phyloP scores from a whole-genome alignment of 2,797 vertebrate genomes.

The Ctenopoma multispine region DNA sequence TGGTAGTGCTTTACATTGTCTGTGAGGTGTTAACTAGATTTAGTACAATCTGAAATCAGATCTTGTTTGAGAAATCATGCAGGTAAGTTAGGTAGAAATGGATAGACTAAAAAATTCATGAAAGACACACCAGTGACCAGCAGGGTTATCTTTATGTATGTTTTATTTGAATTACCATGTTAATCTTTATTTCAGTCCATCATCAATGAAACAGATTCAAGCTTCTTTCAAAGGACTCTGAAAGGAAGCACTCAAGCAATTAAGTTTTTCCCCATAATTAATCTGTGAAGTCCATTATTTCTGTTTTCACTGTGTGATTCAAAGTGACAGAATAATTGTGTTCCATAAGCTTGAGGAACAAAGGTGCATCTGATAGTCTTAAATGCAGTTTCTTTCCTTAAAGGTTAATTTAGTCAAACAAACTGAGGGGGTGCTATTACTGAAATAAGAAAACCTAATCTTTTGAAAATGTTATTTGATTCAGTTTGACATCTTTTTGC shows the following conservation, averaged over 20 bases:
- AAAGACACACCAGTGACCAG: background rate
- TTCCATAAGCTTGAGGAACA: slow-evolving; percentile 38
- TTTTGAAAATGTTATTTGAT: background rate
- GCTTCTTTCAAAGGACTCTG: slow-evolving; percentile 44
- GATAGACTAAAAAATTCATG: background rate
- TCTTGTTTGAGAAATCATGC: background rate
- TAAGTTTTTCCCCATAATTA: slow-evolving; percentile 58
- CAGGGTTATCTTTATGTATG: background rate
- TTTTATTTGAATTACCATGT: slow-evolving; percentile 31
- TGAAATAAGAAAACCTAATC: background rate
- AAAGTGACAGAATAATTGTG: slow-evolving; percentile 38
- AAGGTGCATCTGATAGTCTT: slow-evolving; percentile 36
- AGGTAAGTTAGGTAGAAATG: background rate
- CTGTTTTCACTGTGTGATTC: slow-evolving; percentile 43
- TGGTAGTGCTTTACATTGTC: background rate
- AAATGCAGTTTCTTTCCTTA: slow-evolving; percentile 17
- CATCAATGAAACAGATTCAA: slow-evolving; percentile 24
- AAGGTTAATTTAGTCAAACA: slow-evolving; percentile 8
- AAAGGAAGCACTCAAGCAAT: slow-evolving; percentile 68
- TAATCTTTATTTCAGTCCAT: slow-evolving; percentile 30
- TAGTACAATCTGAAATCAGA: background rate
- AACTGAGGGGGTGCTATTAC: background rate
- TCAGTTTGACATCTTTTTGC: background rate
- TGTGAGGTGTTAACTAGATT: background rate
- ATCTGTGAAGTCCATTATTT: slow-evolving; percentile 65